Evolutionary conservation across 2,888 invertebrate species (phyloP), one percentile per base, ranked within the genome.

Genomic region (Suillia variegata): DNA sequence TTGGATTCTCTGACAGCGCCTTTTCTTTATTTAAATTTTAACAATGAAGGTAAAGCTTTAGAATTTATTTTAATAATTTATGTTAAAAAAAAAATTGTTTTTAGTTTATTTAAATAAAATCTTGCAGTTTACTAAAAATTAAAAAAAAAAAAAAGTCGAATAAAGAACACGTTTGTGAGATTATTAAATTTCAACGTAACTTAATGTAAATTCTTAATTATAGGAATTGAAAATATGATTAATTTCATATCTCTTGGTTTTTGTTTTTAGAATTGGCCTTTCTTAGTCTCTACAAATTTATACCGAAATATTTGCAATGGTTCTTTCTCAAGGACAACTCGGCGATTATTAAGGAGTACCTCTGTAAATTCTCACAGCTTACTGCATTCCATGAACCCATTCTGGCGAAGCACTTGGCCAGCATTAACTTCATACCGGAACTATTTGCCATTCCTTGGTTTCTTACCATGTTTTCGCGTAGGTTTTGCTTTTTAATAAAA

Each of bases 371-470:
- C 84, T 95, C 95, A 67, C 98, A 98, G 78, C 86, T 98, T 75
- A 91, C 97, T 48, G 92, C 97, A 38, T 99, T 94, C 82, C 96
- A 98, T 78, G 98, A 99, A 80, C 96, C 98, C 0, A 86, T 88
- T 59, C 82, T 99, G 59, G 93, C 95, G 1, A 93, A 93, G 77
- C 98, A 98, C 82, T 84, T 99, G 51, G 88, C 91, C 72, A 89
- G 90, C 15, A 98, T 98, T 68, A 94, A 91, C 75, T 99, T 99
- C 80, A 94, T 93, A 68, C 98, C 99, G 0, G 98, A 99, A 82
- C 85, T 98, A 15, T 99, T 98, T 83, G 96, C 98, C 18, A 98
- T 99, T 80, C 98, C 98, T 0, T 99, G 98, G 98, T 98, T 98
- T 80, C 85, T 98, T 33, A 98, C 98, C 5, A 96, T 98, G 94